Evolutionary conservation across 1,140 invertebrate genomes (phyloP).

Genomic region (Gonioctena quinquepunctata): DNA sequence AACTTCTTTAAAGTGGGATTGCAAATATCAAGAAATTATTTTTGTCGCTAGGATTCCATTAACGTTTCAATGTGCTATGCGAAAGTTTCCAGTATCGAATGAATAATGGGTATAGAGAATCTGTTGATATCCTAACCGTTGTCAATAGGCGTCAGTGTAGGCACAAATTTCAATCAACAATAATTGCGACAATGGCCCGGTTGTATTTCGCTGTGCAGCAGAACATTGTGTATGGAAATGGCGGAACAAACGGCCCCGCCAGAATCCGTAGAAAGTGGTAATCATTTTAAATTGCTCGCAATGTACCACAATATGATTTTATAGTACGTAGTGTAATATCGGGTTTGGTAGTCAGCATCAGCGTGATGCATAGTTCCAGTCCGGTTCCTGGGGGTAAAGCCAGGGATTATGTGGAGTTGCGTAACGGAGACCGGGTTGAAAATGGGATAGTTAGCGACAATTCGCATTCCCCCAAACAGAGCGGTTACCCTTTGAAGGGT

Average conservation of each 20-base stretch:
- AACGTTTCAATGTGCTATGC: too few relatives aligned
- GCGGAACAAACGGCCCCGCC: constrained; percentile 2
- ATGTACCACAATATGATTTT: constrained; percentile 42
- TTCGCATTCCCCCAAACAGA: constrained; percentile 53
- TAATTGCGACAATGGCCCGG: constrained; percentile 5
- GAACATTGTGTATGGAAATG: constrained; percentile 11
- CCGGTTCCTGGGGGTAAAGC: constrained; percentile 40
- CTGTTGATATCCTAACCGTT: too few relatives aligned
- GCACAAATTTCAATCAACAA: background rate
- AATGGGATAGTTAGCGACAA: constrained; percentile 55
- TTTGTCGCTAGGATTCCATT: too few relatives aligned
- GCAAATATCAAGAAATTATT: too few relatives aligned
- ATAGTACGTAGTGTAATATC: constrained; percentile 19
- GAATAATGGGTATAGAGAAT: too few relatives aligned
- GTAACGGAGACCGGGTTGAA: constrained; percentile 32
- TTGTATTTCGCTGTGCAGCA: background rate
- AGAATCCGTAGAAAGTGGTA: constrained; percentile 36
- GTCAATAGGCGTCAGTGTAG: background rate
- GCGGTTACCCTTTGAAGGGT: constrained; percentile 51
- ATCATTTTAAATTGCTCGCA: constrained; percentile 43
- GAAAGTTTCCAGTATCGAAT: too few relatives aligned
- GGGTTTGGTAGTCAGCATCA: constrained; percentile 1
- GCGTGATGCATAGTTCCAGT: constrained; percentile 10
- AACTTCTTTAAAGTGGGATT: too few relatives aligned
- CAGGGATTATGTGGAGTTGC: constrained; percentile 47